A percentile compares a stretch with the other conserved stretches of the same genome.
Evolutionary conservation across 2,113 vertebrate genomes (phyloP).

Genomic region (Boleophthalmus pectinirostris): DNA sequence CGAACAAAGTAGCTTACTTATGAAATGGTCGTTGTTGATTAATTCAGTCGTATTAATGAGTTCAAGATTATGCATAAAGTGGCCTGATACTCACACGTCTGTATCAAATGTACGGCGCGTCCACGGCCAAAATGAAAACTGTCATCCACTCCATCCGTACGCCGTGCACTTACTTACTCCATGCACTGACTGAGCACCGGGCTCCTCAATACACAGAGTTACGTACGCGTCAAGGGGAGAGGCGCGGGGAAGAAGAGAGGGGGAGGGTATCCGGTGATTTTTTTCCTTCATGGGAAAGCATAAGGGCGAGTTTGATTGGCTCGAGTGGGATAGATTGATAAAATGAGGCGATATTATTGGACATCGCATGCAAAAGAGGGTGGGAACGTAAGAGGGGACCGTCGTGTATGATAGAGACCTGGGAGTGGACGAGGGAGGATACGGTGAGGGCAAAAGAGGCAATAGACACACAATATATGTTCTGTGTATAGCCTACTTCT

Average conservation of each 20-base stretch:
- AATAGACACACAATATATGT: slow-evolving; percentile 63
- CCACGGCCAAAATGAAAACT: slow-evolving; percentile 35
- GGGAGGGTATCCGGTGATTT: slow-evolving; percentile 55
- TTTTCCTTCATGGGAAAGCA: slow-evolving; percentile 49
- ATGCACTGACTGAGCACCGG: slow-evolving; percentile 44
- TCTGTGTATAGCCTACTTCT: slow-evolving; percentile 34
- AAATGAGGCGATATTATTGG: slow-evolving; percentile 61
- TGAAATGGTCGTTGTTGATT: not conserved
- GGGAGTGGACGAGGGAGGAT: slow-evolving; percentile 54
- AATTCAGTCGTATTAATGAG: not conserved
- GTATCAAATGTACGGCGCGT: slow-evolving; percentile 26
- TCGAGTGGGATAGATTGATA: slow-evolving; percentile 63
- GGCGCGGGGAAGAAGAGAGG: slow-evolving; percentile 10
- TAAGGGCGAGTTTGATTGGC: slow-evolving; percentile 66
- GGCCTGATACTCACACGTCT: slow-evolving; percentile 22
- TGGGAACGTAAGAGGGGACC: slow-evolving; percentile 3
- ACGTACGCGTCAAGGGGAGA: slow-evolving; percentile 58
- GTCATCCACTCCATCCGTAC: slow-evolving; percentile 46
- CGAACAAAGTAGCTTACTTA: not conserved
- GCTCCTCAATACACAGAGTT: slow-evolving; percentile 46
- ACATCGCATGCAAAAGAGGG: not conserved
- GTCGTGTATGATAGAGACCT: slow-evolving; percentile 62
- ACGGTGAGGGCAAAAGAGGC: slow-evolving; percentile 46
- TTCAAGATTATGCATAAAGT: not conserved
- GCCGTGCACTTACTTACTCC: slow-evolving; percentile 35